phyloP scores from a whole-genome alignment of 2,113 vertebrate genomes.

The Campylomormyrus tamandua region DNA sequence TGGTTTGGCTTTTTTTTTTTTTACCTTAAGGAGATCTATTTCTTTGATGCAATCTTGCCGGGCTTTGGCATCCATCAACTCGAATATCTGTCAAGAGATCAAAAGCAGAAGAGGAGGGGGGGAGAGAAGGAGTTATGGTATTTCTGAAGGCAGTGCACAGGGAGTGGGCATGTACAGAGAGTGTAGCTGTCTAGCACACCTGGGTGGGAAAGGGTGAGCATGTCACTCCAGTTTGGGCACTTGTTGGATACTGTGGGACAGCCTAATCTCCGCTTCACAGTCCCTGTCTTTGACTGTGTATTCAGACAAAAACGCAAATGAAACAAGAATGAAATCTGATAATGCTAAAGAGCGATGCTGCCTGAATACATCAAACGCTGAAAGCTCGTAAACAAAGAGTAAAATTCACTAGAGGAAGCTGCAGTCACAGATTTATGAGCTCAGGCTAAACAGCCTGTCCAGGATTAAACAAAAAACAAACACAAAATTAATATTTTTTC shows the following conservation, averaged over 20 bases:
- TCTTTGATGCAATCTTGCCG: slow-evolving; percentile 99
- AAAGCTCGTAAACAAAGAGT: background rate
- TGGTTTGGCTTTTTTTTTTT: slow-evolving; percentile 41
- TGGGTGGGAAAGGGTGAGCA: background rate
- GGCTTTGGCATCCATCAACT: slow-evolving; percentile 99
- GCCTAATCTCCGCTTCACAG: background rate
- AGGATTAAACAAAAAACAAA: background rate
- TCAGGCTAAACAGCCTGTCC: background rate
- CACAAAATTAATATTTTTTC: background rate
- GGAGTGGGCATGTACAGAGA: background rate
- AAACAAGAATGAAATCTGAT: background rate
- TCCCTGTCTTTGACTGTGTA: background rate
- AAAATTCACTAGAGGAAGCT: background rate
- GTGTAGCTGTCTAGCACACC: slow-evolving; percentile 1
- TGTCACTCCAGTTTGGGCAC: background rate
- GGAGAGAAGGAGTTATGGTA: slow-evolving; percentile 1
- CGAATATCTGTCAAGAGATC: slow-evolving; percentile 89
- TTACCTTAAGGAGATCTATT: slow-evolving; percentile 99
- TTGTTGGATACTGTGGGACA: background rate
- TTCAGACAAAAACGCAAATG: background rate
- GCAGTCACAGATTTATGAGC: background rate
- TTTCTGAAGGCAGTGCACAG: slow-evolving; percentile 9
- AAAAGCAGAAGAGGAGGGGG: slow-evolving; percentile 41
- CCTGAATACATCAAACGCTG: background rate
- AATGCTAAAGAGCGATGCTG: background rate